Evolutionary conservation across 2,113 vertebrate genomes (phyloP).

Genomic region (Falco punctatus): DNA sequence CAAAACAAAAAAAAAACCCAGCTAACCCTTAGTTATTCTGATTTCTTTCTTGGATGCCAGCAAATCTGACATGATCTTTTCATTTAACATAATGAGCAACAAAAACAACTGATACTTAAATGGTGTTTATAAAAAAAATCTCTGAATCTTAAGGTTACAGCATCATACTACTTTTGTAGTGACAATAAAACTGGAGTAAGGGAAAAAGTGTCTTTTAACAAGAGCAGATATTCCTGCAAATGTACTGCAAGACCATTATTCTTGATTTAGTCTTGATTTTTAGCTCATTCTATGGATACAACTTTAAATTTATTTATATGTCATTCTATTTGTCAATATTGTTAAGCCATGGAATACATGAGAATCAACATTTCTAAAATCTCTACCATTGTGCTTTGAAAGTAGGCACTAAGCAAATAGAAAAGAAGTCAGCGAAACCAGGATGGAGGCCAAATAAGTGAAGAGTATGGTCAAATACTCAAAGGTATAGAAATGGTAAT

Average conservation of each 20-base stretch:
- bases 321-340: neutral
- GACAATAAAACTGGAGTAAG: neutral
- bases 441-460: neutral
- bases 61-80: neutral
- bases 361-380: neutral
- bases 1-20: neutral
- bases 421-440: neutral
- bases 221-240: neutral
- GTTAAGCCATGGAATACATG: neutral
- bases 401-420: neutral
- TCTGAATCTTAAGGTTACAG: neutral
- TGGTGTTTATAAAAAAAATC: neutral
- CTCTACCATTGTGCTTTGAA: neutral
- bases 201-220: neutral
- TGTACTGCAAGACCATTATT: neutral
- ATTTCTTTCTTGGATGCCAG: neutral
- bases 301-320: neutral
- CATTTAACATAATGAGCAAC: neutral
- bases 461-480: neutral
- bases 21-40: neutral
- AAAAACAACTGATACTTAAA: neutral
- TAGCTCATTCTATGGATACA: neutral
- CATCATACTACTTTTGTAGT: neutral
- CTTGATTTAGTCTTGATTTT: neutral
- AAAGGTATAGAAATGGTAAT: neutral